Percentiles rank a stretch among this genome's conserved stretches.
These are phyloP conservation scores for Darevskia nairensis DNA, from an alignment of 2,797 vertebrate genomes.

Conservation along the genomic window DNA sequence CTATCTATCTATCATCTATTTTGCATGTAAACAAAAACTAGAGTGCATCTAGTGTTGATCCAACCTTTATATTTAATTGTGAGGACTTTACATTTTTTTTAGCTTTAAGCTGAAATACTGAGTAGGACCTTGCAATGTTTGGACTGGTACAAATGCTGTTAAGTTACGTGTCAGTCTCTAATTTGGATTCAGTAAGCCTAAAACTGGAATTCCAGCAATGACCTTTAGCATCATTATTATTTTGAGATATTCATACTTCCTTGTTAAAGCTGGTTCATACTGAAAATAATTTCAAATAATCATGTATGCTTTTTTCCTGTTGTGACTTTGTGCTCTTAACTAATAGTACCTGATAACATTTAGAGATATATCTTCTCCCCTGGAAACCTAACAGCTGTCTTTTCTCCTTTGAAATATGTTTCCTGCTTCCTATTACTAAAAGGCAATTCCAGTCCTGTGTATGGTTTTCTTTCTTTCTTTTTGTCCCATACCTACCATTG, in stretches of 20 bases:
- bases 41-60: neutral
- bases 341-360: slow-evolving; percentile 63
- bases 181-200: slow-evolving; percentile 65
- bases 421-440: slow-evolving; percentile 5
- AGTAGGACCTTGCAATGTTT: slow-evolving; percentile 28
- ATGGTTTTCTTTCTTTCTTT: neutral
- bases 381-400: neutral
- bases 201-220: slow-evolving; percentile 39
- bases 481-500: neutral
- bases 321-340: slow-evolving; percentile 62
- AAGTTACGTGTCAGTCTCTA: slow-evolving; percentile 53
- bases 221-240: slow-evolving; percentile 62
- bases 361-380: slow-evolving; percentile 12
- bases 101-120: slow-evolving; percentile 52
- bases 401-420: slow-evolving; percentile 3
- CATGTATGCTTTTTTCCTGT: slow-evolving; percentile 44
- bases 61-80: neutral
- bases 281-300: slow-evolving; percentile 50
- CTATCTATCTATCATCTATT: neutral
- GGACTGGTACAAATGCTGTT: neutral
- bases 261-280: slow-evolving; percentile 59
- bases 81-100: too few relatives aligned
- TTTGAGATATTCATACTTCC: slow-evolving; percentile 54
- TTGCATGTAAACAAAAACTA: neutral
- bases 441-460: neutral